Evolutionary conservation across 1,140 invertebrate genomes (phyloP).

Genomic region (Atopsyche davidsoni): DNA sequence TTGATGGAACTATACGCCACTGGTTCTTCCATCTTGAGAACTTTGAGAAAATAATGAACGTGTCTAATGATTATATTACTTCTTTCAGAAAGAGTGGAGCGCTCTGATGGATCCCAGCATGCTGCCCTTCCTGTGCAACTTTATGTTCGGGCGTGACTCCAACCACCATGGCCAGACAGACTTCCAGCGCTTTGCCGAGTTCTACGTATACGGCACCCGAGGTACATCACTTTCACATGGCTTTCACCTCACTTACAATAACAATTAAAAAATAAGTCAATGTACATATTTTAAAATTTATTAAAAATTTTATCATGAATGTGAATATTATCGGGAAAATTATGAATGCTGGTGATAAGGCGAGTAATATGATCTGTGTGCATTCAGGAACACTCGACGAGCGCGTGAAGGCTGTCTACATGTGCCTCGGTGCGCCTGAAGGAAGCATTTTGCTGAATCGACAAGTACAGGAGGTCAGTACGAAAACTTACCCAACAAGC

Average conservation of each 20-base stretch:
- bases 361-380: too few relatives aligned
- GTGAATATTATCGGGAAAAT: too few relatives aligned
- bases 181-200: slow-evolving; percentile 53
- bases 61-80: slow-evolving; percentile 1
- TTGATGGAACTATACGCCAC: background rate
- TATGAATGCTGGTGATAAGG: too few relatives aligned
- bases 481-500: too few relatives aligned
- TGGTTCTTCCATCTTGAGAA: background rate
- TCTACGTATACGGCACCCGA: slow-evolving; percentile 55
- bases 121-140: slow-evolving; percentile 54
- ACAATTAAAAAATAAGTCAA: background rate
- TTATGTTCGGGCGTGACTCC: slow-evolving; percentile 51
- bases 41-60: background rate
- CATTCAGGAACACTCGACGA: slow-evolving; percentile 49
- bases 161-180: slow-evolving; percentile 46
- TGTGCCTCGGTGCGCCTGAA: slow-evolving; percentile 52
- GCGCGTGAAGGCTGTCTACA: slow-evolving; percentile 48
- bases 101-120: slow-evolving; percentile 52
- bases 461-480: too few relatives aligned
- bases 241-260: background rate
- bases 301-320: too few relatives aligned
- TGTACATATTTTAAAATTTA: too few relatives aligned
- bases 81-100: slow-evolving; percentile 55
- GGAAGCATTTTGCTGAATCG: too few relatives aligned
- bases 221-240: slow-evolving; percentile 32